Conservation (phyloP, 2,888 invertebrate species). For the Chrysodeixis includens region DNA sequence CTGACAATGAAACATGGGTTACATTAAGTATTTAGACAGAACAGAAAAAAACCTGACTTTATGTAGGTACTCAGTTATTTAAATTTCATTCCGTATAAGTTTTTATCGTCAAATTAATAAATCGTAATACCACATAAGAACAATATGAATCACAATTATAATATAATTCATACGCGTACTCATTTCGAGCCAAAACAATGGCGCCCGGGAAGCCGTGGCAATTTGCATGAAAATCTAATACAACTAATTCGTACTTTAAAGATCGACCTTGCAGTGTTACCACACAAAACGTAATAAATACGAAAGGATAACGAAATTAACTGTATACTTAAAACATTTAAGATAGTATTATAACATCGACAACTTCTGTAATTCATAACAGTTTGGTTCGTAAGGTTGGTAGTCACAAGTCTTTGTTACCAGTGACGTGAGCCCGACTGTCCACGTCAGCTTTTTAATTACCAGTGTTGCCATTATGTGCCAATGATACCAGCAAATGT, state of each 20-base stretch:
- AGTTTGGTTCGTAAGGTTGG: background rate
- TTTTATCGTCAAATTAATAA: constrained; percentile 1
- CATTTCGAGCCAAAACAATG: constrained; percentile 43
- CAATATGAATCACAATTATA: constrained; percentile 29
- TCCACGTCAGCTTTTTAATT: constrained; percentile 57
- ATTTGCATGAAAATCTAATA: constrained; percentile 56
- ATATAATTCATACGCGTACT: constrained; percentile 38
- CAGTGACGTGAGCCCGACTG: background rate
- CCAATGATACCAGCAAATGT: constrained; percentile 53
- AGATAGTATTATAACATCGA: background rate
- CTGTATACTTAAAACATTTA: constrained; percentile 32
- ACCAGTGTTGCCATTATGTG: constrained; percentile 51
- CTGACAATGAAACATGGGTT: no score
- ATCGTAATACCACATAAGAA: constrained; percentile 14
- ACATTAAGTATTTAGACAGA: no score
- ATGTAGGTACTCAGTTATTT: no score
- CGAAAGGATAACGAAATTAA: constrained; percentile 57
- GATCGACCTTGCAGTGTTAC: constrained; percentile 57
- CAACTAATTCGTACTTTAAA: constrained; percentile 48
- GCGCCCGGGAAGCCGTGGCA: constrained; percentile 46
- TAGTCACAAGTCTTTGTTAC: background rate
- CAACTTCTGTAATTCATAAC: background rate
- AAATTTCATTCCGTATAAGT: background rate
- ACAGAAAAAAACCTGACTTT: no score
- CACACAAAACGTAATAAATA: constrained; percentile 54